phyloP scores from a whole-genome alignment of 2,888 invertebrate genomes.

The Hypena proboscidalis region DNA sequence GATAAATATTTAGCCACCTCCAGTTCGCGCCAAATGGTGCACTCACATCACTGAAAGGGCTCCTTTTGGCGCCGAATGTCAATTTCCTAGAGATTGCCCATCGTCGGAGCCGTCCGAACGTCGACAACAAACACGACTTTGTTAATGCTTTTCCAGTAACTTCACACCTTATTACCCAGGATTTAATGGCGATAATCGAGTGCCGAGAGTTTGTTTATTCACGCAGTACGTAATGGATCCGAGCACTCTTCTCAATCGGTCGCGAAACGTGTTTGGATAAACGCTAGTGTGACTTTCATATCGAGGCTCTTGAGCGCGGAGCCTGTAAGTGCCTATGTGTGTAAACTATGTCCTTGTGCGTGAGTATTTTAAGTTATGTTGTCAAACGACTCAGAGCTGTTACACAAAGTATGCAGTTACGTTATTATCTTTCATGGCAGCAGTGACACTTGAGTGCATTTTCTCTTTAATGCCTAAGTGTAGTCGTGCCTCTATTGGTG shows the following conservation, averaged over 20 bases:
- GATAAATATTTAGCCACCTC: slow-evolving; percentile 68
- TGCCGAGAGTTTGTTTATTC: slow-evolving; percentile 63
- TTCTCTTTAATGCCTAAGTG: slow-evolving; percentile 26
- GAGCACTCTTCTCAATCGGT: slow-evolving; percentile 76
- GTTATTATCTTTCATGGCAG: slow-evolving; percentile 44
- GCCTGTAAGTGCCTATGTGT: slow-evolving; percentile 52
- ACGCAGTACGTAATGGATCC: slow-evolving; percentile 72
- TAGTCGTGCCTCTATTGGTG: slow-evolving; percentile 9
- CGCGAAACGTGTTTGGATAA: slow-evolving; percentile 78
- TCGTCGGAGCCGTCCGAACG: slow-evolving; percentile 55
- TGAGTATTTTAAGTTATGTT: slow-evolving; percentile 45
- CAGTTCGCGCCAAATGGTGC: slow-evolving; percentile 65
- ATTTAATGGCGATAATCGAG: slow-evolving; percentile 59
- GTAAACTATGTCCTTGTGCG: slow-evolving; percentile 48
- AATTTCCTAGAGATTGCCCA: slow-evolving; percentile 74
- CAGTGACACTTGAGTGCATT: slow-evolving; percentile 34
- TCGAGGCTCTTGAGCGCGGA: slow-evolving; percentile 53
- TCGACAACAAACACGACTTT: slow-evolving; percentile 54
- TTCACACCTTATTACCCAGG: slow-evolving; percentile 27
- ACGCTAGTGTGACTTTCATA: slow-evolving; percentile 77
- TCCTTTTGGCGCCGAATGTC: slow-evolving; percentile 76
- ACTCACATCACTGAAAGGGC: slow-evolving; percentile 63
- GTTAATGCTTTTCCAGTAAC: slow-evolving; percentile 9
- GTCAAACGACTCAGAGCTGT: slow-evolving; percentile 40
- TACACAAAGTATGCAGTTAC: slow-evolving; percentile 43